A percentile compares a stretch with the other conserved stretches of the same genome.
These are phyloP conservation scores for Cricetomys ansorgei DNA, from an alignment of 2,113 vertebrate genomes.

Conservation along the genomic window DNA sequence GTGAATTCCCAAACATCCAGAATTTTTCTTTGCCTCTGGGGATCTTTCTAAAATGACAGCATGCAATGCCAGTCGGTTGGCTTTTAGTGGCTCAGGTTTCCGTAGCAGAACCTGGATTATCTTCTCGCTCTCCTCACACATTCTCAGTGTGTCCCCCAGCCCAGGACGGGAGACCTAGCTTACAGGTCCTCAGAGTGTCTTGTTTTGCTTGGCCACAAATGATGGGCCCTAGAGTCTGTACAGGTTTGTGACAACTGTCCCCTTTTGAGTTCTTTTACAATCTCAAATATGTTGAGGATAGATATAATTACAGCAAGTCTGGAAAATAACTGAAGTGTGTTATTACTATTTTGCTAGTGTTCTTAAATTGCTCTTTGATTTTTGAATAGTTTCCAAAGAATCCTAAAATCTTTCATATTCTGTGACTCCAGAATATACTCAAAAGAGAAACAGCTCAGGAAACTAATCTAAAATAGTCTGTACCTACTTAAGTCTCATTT, in stretches of 20 bases:
- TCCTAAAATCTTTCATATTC: background rate
- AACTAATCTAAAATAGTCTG: slow-evolving; percentile 70
- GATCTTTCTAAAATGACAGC: slow-evolving; percentile 16
- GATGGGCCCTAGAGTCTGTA: background rate
- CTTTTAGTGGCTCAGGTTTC: background rate
- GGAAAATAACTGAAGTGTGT: background rate
- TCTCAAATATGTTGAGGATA: slow-evolving; percentile 14
- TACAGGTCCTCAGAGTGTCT: background rate
- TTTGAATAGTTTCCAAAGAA: slow-evolving; percentile 53
- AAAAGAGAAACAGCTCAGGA: slow-evolving; percentile 36
- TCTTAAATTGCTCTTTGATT: slow-evolving; percentile 42
- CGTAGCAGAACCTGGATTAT: background rate
- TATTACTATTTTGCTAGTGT: background rate
- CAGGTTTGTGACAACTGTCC: background rate
- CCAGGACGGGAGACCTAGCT: background rate
- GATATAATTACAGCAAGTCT: background rate
- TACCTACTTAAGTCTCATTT: slow-evolving; percentile 69
- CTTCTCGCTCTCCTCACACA: background rate
- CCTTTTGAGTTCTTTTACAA: background rate
- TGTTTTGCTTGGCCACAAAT: background rate
- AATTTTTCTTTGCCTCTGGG: background rate
- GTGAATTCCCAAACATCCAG: background rate
- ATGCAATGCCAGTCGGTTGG: background rate
- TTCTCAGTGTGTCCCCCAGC: background rate
- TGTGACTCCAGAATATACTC: background rate